These are phyloP conservation scores for Salvator merianae DNA, from an alignment of 2,113 vertebrate species.

Conservation along the genomic window DNA sequence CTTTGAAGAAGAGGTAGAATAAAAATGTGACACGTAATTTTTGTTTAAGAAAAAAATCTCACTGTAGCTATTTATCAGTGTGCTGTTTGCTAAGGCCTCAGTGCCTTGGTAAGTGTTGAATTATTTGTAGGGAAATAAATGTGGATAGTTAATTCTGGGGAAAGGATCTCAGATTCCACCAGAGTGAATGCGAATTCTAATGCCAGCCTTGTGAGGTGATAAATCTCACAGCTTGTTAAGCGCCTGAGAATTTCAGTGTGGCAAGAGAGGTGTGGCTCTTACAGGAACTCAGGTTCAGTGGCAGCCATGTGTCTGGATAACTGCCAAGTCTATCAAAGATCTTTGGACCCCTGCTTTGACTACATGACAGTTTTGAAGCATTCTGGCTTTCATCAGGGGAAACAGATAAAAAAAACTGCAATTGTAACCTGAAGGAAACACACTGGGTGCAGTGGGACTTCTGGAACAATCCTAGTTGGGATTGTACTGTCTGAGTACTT, in stretches of 20 bases:
- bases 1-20: background rate
- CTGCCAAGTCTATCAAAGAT: background rate
- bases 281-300: background rate
- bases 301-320: background rate
- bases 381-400: background rate
- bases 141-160: background rate
- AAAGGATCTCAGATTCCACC: background rate
- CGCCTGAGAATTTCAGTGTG: background rate
- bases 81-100: background rate
- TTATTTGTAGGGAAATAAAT: background rate
- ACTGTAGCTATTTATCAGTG: background rate
- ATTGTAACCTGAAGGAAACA: no score
- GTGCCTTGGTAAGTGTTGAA: background rate
- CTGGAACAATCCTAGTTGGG: no score
- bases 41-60: background rate
- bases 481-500: no score
- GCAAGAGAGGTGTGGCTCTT: background rate
- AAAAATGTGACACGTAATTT: background rate
- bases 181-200: background rate
- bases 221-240: background rate
- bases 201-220: background rate
- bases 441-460: no score
- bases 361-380: background rate
- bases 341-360: background rate
- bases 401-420: background rate